A percentile compares a stretch with the other conserved stretches of the same genome.
phyloP scores from a whole-genome alignment of 2,797 vertebrate genomes.

The Propithecus perrieri region DNA sequence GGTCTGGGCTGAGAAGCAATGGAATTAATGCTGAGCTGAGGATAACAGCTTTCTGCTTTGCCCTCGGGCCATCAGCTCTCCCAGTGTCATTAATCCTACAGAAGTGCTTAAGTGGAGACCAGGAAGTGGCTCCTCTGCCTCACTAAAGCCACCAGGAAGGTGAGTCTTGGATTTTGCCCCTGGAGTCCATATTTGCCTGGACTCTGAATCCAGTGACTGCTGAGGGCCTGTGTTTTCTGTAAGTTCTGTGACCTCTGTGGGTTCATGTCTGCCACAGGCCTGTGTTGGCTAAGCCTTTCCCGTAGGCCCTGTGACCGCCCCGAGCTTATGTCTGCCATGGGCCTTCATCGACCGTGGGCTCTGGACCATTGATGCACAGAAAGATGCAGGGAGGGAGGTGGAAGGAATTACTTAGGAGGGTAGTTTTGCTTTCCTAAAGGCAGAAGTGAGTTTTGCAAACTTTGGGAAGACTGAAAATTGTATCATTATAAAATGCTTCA shows the following conservation, averaged over 20 bases:
- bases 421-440: not conserved
- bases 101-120: not conserved
- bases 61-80: conserved; percentile 34
- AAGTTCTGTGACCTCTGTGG: not conserved
- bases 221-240: not conserved
- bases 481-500: conserved; percentile 18
- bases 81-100: not conserved
- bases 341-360: not conserved
- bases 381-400: not conserved
- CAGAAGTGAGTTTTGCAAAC: not conserved
- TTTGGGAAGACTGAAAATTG: conserved; percentile 12
- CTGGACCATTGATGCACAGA: not conserved
- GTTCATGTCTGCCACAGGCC: not conserved
- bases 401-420: not conserved
- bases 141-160: not conserved
- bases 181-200: not conserved
- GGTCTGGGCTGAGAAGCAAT: not conserved
- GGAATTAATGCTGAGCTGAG: conserved; percentile 25
- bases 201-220: not conserved
- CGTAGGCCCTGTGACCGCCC: not conserved
- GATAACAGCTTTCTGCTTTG: conserved; percentile 13
- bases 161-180: not conserved
- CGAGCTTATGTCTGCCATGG: not conserved
- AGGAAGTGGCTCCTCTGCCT: not conserved
- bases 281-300: not conserved